Evolutionary conservation across 1,140 invertebrate species (phyloP).

Genomic region (Magallana angulata): DNA sequence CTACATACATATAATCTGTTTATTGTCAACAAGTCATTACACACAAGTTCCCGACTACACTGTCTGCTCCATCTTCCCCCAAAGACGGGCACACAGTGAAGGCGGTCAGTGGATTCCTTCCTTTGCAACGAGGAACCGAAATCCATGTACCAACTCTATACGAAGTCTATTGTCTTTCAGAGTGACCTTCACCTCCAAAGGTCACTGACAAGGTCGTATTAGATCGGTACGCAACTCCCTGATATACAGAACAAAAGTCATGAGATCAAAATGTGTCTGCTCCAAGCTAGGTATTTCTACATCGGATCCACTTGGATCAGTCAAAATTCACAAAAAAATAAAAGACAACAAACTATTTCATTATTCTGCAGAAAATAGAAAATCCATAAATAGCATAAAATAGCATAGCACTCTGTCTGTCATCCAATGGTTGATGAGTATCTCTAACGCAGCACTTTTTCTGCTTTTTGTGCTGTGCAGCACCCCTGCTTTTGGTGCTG

Average conservation of each 20-base stretch:
- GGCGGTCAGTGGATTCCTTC: not conserved
- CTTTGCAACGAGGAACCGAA: not conserved
- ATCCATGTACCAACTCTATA: not conserved
- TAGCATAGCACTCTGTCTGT: conserved; percentile 15
- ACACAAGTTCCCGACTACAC: not conserved
- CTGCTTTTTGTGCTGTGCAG: not conserved
- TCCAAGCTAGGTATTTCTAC: conserved; percentile 3
- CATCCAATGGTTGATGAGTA: not conserved
- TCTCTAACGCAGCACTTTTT: not conserved
- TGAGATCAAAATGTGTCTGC: conserved; percentile 11
- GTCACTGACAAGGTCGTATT: not conserved
- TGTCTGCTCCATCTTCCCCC: not conserved
- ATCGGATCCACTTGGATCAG: not conserved
- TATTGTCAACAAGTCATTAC: not conserved
- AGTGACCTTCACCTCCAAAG: conserved; percentile 16
- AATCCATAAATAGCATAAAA: conserved; percentile 35
- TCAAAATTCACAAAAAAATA: conserved; percentile 18
- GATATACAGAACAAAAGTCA: conserved; percentile 15
- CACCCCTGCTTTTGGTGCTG: too few relatives aligned
- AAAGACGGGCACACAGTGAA: not conserved
- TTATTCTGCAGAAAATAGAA: not conserved
- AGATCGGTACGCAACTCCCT: not conserved
- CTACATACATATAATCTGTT: not conserved
- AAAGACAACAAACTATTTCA: conserved; percentile 16
- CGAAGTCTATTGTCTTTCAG: not conserved